Percentiles rank a stretch among this genome's conserved stretches.
phyloP scores from a whole-genome alignment of 2,797 vertebrate species.

The Centroberyx gerrardi region DNA sequence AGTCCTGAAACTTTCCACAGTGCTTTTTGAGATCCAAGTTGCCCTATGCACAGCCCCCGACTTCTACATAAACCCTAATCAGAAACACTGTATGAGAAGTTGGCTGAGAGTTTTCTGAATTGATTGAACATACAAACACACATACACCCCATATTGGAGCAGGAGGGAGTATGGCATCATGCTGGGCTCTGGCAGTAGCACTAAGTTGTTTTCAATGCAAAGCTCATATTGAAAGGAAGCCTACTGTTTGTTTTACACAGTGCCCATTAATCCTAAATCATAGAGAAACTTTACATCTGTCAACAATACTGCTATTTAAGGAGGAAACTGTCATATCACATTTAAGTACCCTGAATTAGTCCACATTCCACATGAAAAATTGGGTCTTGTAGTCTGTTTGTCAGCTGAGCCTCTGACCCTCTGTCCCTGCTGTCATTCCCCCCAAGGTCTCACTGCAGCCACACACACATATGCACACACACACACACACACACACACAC shows the following conservation, averaged over 20 bases:
- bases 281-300: neutral
- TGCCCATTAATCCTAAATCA: conserved; percentile 1
- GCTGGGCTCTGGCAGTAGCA: neutral
- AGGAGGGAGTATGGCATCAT: conserved; percentile 4
- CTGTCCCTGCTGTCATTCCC: conserved; percentile 1
- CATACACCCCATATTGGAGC: neutral
- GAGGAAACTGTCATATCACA: conserved; percentile 8
- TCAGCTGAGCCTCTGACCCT: conserved; percentile 5
- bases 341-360: conserved; percentile 18
- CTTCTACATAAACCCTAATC: neutral
- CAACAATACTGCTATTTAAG: conserved; percentile 22
- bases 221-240: neutral
- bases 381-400: neutral
- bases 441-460: neutral
- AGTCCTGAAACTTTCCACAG: neutral
- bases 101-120: neutral
- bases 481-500: neutral
- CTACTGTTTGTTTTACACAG: neutral
- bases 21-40: neutral
- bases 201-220: neutral
- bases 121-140: neutral
- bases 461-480: neutral
- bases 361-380: neutral
- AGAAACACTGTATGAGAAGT: neutral
- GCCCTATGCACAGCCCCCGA: neutral